Percentiles rank a stretch among this genome's conserved stretches.
These are phyloP conservation scores for Malacoraja senta DNA, from an alignment of 2,797 vertebrate species.

Conservation along the genomic window DNA sequence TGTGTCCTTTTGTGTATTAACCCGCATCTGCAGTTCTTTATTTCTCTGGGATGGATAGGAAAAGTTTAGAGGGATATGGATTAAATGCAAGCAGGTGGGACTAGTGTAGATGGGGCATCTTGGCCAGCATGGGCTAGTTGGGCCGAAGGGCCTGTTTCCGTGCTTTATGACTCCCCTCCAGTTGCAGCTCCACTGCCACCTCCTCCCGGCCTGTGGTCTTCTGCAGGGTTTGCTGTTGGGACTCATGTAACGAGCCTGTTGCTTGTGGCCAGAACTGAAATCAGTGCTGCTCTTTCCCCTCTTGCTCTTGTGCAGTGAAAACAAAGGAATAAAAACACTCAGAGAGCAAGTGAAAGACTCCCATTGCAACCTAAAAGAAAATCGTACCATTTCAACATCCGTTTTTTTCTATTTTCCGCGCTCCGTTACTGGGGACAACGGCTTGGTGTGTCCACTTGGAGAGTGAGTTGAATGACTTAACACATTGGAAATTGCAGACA, in stretches of 20 bases:
- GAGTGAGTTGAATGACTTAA: background rate
- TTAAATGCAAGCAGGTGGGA: too few relatives aligned
- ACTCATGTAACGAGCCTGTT: too few relatives aligned
- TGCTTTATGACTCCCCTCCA: too few relatives aligned
- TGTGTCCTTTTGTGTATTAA: too few relatives aligned
- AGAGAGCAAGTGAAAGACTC: background rate
- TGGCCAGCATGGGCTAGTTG: too few relatives aligned
- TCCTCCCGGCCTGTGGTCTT: background rate
- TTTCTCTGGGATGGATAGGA: too few relatives aligned
- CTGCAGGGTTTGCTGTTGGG: background rate
- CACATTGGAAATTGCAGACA: background rate
- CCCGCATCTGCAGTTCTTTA: too few relatives aligned
- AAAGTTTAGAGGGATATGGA: too few relatives aligned
- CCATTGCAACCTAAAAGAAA: background rate
- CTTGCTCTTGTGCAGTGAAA: background rate
- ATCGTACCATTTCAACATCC: background rate
- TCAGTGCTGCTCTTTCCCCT: background rate
- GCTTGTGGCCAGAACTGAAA: background rate
- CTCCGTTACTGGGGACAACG: background rate
- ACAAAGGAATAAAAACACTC: constrained; percentile 11
- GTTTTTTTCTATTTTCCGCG: background rate
- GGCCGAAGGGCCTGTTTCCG: too few relatives aligned
- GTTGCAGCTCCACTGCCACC: too few relatives aligned
- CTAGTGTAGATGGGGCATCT: too few relatives aligned
- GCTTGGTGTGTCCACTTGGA: background rate